phyloP scores from a whole-genome alignment of 1,140 invertebrate species.

The Nymphalis io region DNA sequence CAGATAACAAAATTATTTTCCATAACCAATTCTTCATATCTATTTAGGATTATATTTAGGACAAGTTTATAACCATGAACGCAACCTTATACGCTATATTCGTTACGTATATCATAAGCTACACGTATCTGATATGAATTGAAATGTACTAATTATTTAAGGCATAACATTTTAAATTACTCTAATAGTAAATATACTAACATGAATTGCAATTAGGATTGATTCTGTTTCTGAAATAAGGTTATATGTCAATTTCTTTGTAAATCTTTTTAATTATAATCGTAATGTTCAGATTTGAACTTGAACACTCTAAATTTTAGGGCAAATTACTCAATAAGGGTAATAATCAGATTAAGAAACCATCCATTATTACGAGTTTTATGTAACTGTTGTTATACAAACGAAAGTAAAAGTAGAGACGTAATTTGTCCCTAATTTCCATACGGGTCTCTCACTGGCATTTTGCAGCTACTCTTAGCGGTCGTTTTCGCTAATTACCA shows the following conservation, averaged over 20 bases:
- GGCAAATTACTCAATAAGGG: slow-evolving; percentile 55
- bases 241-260: no score
- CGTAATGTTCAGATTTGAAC: slow-evolving; percentile 8
- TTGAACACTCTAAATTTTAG: slow-evolving; percentile 38
- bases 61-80: not conserved
- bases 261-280: not conserved
- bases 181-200: no score
- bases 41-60: slow-evolving; percentile 6
- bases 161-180: no score
- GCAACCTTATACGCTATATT: not conserved
- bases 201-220: no score
- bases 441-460: slow-evolving; percentile 68
- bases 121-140: not conserved
- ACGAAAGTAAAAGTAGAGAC: slow-evolving; percentile 73
- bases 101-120: not conserved
- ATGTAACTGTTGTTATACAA: slow-evolving; percentile 69
- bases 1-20: not conserved
- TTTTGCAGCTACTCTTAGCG: slow-evolving; percentile 68
- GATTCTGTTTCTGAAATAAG: no score
- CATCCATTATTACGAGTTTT: slow-evolving; percentile 64
- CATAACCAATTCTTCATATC: not conserved
- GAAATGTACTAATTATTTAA: no score
- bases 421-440: slow-evolving; percentile 79
- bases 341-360: slow-evolving; percentile 71
- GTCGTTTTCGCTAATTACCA: slow-evolving; percentile 79